phyloP scores from a whole-genome alignment of 2,113 vertebrate species.

The Barbus barbus region DNA sequence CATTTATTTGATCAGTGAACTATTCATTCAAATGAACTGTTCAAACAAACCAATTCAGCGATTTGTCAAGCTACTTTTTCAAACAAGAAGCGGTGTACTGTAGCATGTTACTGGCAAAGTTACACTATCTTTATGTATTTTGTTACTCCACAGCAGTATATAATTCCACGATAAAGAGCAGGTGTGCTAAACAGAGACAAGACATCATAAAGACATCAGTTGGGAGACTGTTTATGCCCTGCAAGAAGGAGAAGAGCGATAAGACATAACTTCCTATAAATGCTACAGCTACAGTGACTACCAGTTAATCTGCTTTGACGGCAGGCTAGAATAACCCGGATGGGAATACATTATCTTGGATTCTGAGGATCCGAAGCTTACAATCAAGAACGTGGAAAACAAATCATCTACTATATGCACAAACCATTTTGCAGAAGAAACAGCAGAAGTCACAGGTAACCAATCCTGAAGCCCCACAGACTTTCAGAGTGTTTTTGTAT shows the following conservation, averaged over 20 bases:
- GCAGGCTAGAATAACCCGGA: constrained; percentile 1
- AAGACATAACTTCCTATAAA: not conserved
- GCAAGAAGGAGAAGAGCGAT: not conserved
- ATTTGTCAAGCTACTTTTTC: not conserved
- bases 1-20: not conserved
- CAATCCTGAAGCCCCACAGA: constrained; percentile 4
- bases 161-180: not conserved
- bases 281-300: not conserved
- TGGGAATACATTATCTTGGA: not conserved
- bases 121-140: not conserved
- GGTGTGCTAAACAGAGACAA: not conserved
- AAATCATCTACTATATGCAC: not conserved
- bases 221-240: not conserved
- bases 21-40: not conserved
- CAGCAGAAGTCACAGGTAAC: not conserved
- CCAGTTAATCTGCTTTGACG: constrained; percentile 2
- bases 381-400: constrained; percentile 11
- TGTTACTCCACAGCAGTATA: not conserved
- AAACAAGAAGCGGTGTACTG: not conserved
- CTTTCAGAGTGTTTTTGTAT: constrained; percentile 11
- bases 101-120: not conserved
- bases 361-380: not conserved
- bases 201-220: not conserved
- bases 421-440: not conserved
- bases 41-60: not conserved